Conservation (phyloP, 2,113 vertebrate genomes). For the Stercorarius parasiticus region DNA sequence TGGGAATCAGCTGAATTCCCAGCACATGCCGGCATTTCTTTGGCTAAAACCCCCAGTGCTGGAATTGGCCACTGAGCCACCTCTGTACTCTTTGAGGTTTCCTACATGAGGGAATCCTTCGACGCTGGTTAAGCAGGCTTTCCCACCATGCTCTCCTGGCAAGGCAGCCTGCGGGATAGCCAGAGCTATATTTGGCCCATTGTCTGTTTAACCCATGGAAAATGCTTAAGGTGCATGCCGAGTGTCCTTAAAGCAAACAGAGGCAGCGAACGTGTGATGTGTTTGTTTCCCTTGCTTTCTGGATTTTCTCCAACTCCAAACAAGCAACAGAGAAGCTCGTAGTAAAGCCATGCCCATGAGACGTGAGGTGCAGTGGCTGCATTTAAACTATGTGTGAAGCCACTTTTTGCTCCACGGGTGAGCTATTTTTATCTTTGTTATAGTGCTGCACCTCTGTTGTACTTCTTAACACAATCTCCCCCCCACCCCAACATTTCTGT, state of each 20-base stretch:
- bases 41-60: neutral
- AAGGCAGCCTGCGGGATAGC: neutral
- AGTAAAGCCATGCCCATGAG: neutral
- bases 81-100: constrained; percentile 47
- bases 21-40: neutral
- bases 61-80: constrained; percentile 29
- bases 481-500: neutral
- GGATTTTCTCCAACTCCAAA: neutral
- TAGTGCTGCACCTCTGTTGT: neutral
- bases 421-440: constrained; percentile 15
- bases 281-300: constrained; percentile 37
- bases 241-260: neutral
- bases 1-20: constrained; percentile 18
- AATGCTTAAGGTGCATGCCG: neutral
- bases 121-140: constrained; percentile 18
- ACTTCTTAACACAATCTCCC: neutral
- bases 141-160: neutral
- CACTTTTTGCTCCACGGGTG: neutral
- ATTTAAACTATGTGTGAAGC: neutral
- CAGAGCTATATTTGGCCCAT: neutral
- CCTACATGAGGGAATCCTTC: constrained; percentile 30
- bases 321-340: neutral
- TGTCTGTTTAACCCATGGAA: neutral
- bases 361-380: neutral
- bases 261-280: accelerated